Evolutionary conservation across 2,888 invertebrate species (phyloP).

Genomic region (Caenorhabditis japonica): DNA sequence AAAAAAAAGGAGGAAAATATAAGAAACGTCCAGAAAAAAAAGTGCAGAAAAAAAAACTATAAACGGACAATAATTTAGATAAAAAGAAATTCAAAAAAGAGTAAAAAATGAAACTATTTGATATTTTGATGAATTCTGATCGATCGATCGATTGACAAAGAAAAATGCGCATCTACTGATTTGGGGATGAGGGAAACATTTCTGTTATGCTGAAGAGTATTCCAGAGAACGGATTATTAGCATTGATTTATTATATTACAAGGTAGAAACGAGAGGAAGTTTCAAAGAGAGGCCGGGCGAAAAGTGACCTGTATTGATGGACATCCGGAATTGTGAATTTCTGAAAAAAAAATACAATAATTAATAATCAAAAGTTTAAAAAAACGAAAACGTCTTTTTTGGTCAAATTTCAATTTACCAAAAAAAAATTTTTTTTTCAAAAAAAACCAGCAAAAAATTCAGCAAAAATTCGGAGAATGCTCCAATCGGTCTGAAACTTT

Average conservation of each 20-base stretch:
- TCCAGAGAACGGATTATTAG: constrained; percentile 7
- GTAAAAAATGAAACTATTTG: constrained; percentile 6
- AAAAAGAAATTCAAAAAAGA: constrained; percentile 6
- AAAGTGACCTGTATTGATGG: constrained; percentile 12
- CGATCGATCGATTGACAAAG: neutral
- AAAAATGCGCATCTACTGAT: constrained; percentile 21
- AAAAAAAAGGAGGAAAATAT: neutral
- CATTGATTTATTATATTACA: constrained; percentile 18
- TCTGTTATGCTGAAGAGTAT: constrained; percentile 13
- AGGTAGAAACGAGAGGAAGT: neutral
- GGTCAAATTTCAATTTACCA: too few relatives aligned
- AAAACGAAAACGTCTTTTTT: too few relatives aligned
- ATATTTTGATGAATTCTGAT: too few relatives aligned
- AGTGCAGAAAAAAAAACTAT: constrained; percentile 6
- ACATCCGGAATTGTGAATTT: neutral
- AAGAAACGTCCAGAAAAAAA: constrained; percentile 5
- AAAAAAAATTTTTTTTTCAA: too few relatives aligned
- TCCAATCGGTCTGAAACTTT: too few relatives aligned
- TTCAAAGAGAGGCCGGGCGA: neutral
- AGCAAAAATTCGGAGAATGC: too few relatives aligned
- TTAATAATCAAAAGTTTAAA: too few relatives aligned
- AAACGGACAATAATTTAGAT: constrained; percentile 9
- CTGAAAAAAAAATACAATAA: neutral
- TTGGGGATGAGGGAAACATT: constrained; percentile 6
- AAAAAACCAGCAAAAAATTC: too few relatives aligned